A percentile compares a stretch with the other conserved stretches of the same genome.
phyloP scores from a whole-genome alignment of 2,888 invertebrate genomes.

The Ashinkailepas kermadecensis region DNA sequence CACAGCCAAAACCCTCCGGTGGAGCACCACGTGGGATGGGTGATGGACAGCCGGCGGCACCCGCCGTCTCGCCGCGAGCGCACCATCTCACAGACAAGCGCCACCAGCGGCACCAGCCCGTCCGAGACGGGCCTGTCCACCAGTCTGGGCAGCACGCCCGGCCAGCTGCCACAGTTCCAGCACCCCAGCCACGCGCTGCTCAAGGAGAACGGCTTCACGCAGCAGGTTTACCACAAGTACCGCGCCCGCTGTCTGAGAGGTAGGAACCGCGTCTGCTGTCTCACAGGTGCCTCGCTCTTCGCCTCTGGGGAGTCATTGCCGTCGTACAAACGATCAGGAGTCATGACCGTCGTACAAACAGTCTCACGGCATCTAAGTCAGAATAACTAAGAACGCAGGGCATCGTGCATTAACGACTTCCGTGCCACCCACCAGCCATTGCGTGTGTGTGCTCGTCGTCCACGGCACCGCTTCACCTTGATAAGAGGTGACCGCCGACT shows the following conservation, averaged over 20 bases:
- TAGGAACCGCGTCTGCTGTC: slow-evolving; percentile 40
- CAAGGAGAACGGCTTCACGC: slow-evolving; percentile 94
- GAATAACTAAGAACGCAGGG: too few relatives aligned
- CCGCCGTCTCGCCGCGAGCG: slow-evolving; percentile 21
- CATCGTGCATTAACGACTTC: too few relatives aligned
- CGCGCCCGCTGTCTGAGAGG: slow-evolving; percentile 87
- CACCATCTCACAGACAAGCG: slow-evolving; percentile 1
- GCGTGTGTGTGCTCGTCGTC: too few relatives aligned
- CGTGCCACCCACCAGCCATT: too few relatives aligned
- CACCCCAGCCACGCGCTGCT: slow-evolving; percentile 93
- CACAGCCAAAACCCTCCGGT: slow-evolving; percentile 78
- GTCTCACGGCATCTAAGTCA: too few relatives aligned
- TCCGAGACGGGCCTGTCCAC: slow-evolving; percentile 57
- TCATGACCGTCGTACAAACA: too few relatives aligned
- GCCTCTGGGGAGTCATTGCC: too few relatives aligned
- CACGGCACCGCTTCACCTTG: too few relatives aligned
- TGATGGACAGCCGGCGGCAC: slow-evolving; percentile 85
- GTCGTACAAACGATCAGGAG: too few relatives aligned
- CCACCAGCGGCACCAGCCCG: slow-evolving; percentile 63
- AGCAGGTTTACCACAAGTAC: slow-evolving; percentile 95
- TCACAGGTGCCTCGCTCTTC: too few relatives aligned
- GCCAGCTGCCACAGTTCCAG: slow-evolving; percentile 81
- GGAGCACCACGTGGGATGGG: slow-evolving; percentile 64
- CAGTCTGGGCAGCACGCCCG: slow-evolving; percentile 71
- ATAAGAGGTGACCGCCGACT: too few relatives aligned